A percentile compares a stretch with the other conserved stretches of the same genome.
phyloP scores from a whole-genome alignment of 1,140 invertebrate species.

The Colletes gigas region DNA sequence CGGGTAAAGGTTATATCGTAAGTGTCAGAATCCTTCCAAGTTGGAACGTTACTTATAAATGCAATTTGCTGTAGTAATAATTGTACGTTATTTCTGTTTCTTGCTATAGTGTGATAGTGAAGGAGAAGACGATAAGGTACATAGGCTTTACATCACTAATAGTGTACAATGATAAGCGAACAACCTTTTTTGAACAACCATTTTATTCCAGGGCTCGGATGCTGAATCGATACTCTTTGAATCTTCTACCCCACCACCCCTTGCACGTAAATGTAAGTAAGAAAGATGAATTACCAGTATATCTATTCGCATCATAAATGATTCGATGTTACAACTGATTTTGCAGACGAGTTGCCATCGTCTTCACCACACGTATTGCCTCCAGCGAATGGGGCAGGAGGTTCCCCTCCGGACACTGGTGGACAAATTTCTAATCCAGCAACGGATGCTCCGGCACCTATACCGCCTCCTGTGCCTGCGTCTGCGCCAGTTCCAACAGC shows the following conservation, averaged over 20 bases:
- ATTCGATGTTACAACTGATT: not conserved
- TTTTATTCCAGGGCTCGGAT: conserved; percentile 84
- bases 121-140: conserved; percentile 92
- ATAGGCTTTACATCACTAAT: conserved; percentile 62
- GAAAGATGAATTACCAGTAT: not conserved
- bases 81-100: conserved; percentile 65
- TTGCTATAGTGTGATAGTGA: conserved; percentile 93
- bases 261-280: conserved; percentile 83
- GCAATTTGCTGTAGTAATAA: conserved; percentile 2
- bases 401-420: conserved; percentile 79
- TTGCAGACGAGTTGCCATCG: conserved; percentile 79
- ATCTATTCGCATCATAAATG: too few relatives aligned
- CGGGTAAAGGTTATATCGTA: conserved; percentile 94
- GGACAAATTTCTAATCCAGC: conserved; percentile 80
- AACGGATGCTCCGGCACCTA: conserved; percentile 79
- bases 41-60: not conserved
- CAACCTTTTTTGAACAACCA: not conserved
- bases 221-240: conserved; percentile 88
- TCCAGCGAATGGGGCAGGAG: conserved; percentile 80
- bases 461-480: conserved; percentile 79
- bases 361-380: conserved; percentile 82
- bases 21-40: conserved; percentile 81
- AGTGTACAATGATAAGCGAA: not conserved
- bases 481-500: conserved; percentile 79
- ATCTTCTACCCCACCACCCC: conserved; percentile 84